phyloP scores from a whole-genome alignment of 2,113 vertebrate genomes.

The Pluvialis apricaria region DNA sequence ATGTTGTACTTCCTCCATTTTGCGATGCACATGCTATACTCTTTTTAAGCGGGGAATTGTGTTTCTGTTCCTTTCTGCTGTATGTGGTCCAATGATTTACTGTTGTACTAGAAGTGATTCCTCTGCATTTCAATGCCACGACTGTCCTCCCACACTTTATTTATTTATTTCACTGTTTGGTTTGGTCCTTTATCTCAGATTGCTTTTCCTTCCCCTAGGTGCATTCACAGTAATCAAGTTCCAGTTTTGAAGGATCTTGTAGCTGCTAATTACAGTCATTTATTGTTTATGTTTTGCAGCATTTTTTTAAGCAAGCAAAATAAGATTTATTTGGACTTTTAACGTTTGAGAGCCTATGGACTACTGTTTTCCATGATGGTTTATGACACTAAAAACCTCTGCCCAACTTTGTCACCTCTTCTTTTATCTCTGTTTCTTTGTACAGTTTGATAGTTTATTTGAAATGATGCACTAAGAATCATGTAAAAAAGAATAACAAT shows the following conservation, averaged over 20 bases:
- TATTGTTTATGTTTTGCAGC: conserved; percentile 57
- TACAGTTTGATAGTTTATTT: conserved; percentile 73
- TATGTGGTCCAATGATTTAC: conserved; percentile 34
- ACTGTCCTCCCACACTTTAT: conserved; percentile 23
- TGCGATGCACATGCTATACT: not conserved
- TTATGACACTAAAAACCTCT: conserved; percentile 54
- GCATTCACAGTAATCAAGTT: conserved; percentile 56
- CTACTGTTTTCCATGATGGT: conserved; percentile 40
- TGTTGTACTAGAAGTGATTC: conserved; percentile 44
- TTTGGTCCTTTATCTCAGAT: not conserved
- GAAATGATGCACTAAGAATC: conserved; percentile 69
- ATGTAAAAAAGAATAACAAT: conserved; percentile 87
- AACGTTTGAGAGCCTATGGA: conserved; percentile 7
- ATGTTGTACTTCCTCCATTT: not conserved
- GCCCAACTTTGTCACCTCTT: conserved; percentile 51
- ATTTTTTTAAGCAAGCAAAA: conserved; percentile 37
- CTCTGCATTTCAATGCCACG: conserved; percentile 17
- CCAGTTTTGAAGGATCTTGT: conserved; percentile 67
- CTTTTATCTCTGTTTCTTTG: conserved; percentile 62
- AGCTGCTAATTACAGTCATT: conserved; percentile 66
- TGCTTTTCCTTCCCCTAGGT: conserved; percentile 30
- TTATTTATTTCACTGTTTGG: conserved; percentile 42
- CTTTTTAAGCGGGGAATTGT: conserved; percentile 22
- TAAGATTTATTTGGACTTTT: conserved; percentile 44
- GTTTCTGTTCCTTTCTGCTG: conserved; percentile 57